These are phyloP conservation scores for Mionectes macconnelli DNA, from an alignment of 2,113 vertebrate genomes.

Conservation along the genomic window DNA sequence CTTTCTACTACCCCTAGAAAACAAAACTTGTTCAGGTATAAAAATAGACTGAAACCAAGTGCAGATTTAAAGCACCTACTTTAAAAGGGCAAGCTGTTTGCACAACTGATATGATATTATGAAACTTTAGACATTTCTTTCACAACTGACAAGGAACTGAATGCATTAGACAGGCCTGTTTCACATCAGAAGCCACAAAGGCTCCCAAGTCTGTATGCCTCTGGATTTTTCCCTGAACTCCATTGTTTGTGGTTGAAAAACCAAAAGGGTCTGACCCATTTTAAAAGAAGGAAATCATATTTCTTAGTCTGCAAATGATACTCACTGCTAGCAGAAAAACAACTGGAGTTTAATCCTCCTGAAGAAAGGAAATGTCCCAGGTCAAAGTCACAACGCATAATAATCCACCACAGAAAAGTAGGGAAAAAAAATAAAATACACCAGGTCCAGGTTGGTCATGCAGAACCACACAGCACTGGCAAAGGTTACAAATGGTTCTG, in stretches of 20 bases:
- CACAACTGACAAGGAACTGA: slow-evolving; percentile 46
- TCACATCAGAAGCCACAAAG: slow-evolving; percentile 53
- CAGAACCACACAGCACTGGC: not conserved
- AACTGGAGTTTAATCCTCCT: not conserved
- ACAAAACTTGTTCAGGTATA: not conserved
- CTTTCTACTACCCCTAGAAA: not conserved
- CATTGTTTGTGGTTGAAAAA: slow-evolving; percentile 48
- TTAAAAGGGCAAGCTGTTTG: slow-evolving; percentile 35
- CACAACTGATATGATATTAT: slow-evolving; percentile 39
- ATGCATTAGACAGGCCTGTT: slow-evolving; percentile 40
- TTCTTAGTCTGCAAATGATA: slow-evolving; percentile 16
- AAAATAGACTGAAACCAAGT: not conserved
- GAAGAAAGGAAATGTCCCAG: slow-evolving; percentile 14
- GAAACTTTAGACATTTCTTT: slow-evolving; percentile 58
- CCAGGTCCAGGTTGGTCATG: not conserved
- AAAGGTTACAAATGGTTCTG: not conserved
- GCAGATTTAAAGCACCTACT: slow-evolving; percentile 12
- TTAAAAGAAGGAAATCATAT: slow-evolving; percentile 56
- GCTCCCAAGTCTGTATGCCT: slow-evolving; percentile 17
- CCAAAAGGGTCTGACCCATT: slow-evolving; percentile 31
- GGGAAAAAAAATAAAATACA: not conserved
- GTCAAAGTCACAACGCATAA: slow-evolving; percentile 10
- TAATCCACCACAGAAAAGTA: not conserved
- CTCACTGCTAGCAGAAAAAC: not conserved
- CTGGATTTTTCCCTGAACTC: slow-evolving; percentile 39